These are phyloP conservation scores for Ectemnius continuus DNA, from an alignment of 2,888 invertebrate species.

Conservation along the genomic window DNA sequence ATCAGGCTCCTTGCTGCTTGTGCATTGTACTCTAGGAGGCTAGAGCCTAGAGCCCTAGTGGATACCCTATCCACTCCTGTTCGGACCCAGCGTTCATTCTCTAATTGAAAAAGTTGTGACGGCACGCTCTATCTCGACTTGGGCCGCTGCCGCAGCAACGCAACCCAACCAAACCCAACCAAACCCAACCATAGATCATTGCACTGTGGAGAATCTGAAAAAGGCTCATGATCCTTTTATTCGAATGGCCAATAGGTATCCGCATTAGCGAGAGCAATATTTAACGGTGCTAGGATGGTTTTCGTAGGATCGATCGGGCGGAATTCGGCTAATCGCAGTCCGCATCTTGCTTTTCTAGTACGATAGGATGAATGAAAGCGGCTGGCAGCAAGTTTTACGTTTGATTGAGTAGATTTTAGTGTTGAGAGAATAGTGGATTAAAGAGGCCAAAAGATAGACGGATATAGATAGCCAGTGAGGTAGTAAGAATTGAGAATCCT, in stretches of 20 bases:
- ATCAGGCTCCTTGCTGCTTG: slow-evolving; percentile 14
- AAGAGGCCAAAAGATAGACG: too few relatives aligned
- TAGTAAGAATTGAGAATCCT: too few relatives aligned
- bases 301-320: background rate
- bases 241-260: slow-evolving; percentile 19
- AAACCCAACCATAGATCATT: too few relatives aligned
- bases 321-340: background rate
- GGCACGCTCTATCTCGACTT: background rate
- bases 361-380: background rate
- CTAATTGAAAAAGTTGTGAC: slow-evolving; percentile 45
- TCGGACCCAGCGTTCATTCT: background rate
- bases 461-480: too few relatives aligned
- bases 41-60: too few relatives aligned
- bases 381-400: too few relatives aligned
- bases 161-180: too few relatives aligned
- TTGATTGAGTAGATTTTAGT: too few relatives aligned
- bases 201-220: background rate
- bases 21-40: slow-evolving; percentile 5
- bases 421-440: too few relatives aligned
- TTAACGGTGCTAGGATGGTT: background rate
- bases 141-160: too few relatives aligned
- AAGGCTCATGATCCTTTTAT: slow-evolving; percentile 27
- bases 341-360: background rate
- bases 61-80: too few relatives aligned
- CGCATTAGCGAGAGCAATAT: slow-evolving; percentile 19